phyloP scores from a whole-genome alignment of 2,888 invertebrate species.

The Campopleginae sp. region DNA sequence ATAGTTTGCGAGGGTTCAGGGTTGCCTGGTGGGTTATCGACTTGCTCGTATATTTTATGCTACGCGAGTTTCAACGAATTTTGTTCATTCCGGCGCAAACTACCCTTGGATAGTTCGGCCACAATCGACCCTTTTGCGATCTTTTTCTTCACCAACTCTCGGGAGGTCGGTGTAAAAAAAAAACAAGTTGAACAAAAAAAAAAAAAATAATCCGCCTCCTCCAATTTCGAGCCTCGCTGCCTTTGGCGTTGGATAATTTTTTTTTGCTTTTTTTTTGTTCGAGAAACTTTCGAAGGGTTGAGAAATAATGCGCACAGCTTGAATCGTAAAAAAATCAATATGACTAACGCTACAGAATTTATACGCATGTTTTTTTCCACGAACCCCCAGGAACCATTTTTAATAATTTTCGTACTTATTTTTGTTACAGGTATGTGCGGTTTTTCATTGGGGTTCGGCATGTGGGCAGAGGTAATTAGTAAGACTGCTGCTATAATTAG shows the following conservation, averaged over 20 bases:
- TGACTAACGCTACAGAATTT: neutral
- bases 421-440: conserved; percentile 58
- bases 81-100: conserved; percentile 56
- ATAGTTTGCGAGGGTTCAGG: conserved; percentile 15
- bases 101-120: conserved; percentile 3
- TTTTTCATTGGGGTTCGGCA: conserved; percentile 59
- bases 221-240: conserved; percentile 50
- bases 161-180: conserved; percentile 13
- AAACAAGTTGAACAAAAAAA: conserved; percentile 1
- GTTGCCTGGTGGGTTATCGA: conserved; percentile 27
- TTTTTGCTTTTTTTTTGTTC: conserved; percentile 18
- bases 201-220: conserved; percentile 52
- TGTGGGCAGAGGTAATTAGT: conserved; percentile 59
- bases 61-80: conserved; percentile 54
- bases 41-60: conserved; percentile 52
- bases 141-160: conserved; percentile 35
- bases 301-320: conserved; percentile 6
- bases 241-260: conserved; percentile 19
- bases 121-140: conserved; percentile 34
- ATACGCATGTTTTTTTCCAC: conserved; percentile 24
- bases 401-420: neutral
- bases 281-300: conserved; percentile 25
- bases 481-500: conserved; percentile 36
- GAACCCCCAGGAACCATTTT: neutral
- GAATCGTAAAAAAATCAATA: conserved; percentile 28